A percentile compares a stretch with the other conserved stretches of the same genome.
Evolutionary conservation across 2,888 invertebrate species (phyloP).

Genomic region (Girardia tigrina): DNA sequence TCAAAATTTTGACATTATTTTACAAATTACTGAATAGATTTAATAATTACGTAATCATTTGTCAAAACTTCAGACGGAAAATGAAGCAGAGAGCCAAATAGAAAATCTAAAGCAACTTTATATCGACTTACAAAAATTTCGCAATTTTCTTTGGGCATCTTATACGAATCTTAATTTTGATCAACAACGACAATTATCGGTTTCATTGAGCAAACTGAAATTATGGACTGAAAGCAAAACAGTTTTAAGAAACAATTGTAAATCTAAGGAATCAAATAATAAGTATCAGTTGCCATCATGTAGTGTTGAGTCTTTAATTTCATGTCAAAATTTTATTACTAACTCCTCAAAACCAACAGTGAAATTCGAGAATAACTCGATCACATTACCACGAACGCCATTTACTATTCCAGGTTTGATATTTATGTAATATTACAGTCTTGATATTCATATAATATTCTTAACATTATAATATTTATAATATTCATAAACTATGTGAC

Average conservation of each 20-base stretch:
- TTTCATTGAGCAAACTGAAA: not conserved
- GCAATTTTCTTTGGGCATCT: constrained; percentile 12
- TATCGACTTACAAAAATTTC: not conserved
- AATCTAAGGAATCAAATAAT: constrained; percentile 7
- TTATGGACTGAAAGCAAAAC: not conserved
- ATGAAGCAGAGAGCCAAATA: not conserved
- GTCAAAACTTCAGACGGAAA: too few relatives aligned
- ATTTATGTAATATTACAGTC: too few relatives aligned
- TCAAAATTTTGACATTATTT: too few relatives aligned
- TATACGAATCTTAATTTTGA: constrained; percentile 14
- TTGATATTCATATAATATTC: too few relatives aligned
- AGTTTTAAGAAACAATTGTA: not conserved
- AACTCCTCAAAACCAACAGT: not conserved
- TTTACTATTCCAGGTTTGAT: not conserved
- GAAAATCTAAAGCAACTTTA: not conserved
- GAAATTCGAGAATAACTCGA: not conserved
- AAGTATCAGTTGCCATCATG: not conserved
- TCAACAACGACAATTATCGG: not conserved
- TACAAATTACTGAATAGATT: too few relatives aligned
- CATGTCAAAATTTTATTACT: not conserved
- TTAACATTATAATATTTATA: too few relatives aligned
- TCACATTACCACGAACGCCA: not conserved
- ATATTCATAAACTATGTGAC: too few relatives aligned
- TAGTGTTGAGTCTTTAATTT: not conserved
- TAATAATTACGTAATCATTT: too few relatives aligned